Base-by-base conservation (phyloP, 2,797 vertebrate species). In the Echiichthys vipera region DNA sequence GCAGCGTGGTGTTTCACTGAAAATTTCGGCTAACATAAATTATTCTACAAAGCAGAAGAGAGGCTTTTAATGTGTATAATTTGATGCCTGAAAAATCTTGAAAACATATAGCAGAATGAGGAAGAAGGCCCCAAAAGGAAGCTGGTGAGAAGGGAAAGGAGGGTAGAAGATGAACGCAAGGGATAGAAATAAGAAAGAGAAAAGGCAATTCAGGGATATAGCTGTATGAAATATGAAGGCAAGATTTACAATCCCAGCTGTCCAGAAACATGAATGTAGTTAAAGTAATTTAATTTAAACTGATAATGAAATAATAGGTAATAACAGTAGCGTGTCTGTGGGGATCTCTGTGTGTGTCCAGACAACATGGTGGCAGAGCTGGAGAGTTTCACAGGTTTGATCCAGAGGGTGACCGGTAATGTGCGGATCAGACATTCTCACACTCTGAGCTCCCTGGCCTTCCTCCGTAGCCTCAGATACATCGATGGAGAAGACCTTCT, bases 371-470 rank as follows among this genome's bases (percentile, higher is more conserved):
- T 97, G 20, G 95, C 96, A 0, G 98, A 99, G 84, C 91, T 99
- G 95, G 98, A 99, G 94, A 98, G 96, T 62, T 98, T 97, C 84
- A 96, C 98, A 55, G 98, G 98, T 7, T 90, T 98, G 82, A 99
- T 99, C 45, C 96, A 99, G 94, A 97, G 95, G 2, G 98, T 99
- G 50, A 99, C 97, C 0, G 98, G 98, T 13, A 96, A 96, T 0
- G 96, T 99, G 79, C 95, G 95, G 92, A 99, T 99, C 81, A 95
- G 95, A 24, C 96, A 98, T 70, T 99, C 98, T 2, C 96, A 98
- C 13, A 97, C 97, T 0, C 86, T 99, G 78, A 96, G 95, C 62
- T 99, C 98, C 0, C 88, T 99, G 73, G 97, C 97, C 43, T 99
- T 99, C 91, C 93, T 99, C 74, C 97, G 97, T 88, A 99, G 95